A percentile compares a stretch with the other conserved stretches of the same genome.
Evolutionary conservation across 2,113 vertebrate species (phyloP).

Genomic region (Otis tarda): DNA sequence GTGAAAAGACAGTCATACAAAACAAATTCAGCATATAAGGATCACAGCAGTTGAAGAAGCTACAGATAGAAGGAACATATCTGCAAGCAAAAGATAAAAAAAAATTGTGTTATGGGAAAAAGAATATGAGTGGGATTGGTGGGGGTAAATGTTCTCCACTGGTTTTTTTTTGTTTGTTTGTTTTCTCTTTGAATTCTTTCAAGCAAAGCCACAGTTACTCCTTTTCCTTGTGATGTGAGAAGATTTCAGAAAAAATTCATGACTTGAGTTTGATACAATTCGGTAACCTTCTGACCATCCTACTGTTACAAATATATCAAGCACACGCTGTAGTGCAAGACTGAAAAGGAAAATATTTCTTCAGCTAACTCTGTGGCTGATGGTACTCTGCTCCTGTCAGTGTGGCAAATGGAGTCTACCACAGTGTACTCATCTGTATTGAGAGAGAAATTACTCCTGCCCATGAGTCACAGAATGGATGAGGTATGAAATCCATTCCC

Average conservation of each 20-base stretch:
- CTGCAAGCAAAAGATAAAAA: background rate
- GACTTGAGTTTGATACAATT: background rate
- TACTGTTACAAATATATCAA: background rate
- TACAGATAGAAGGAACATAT: background rate
- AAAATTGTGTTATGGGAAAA: background rate
- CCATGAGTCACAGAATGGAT: slow-evolving; percentile 35
- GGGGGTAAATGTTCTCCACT: background rate
- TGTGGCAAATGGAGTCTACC: slow-evolving; percentile 59
- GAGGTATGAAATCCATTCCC: slow-evolving; percentile 43
- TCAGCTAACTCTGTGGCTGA: slow-evolving; percentile 18
- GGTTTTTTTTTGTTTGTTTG: no score
- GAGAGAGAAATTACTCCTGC: slow-evolving; percentile 61
- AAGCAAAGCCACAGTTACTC: background rate
- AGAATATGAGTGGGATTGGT: background rate
- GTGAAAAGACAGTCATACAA: background rate
- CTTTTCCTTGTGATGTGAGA: background rate
- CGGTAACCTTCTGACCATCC: background rate
- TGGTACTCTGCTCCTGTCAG: slow-evolving; percentile 48
- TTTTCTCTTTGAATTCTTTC: background rate
- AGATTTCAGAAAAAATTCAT: background rate
- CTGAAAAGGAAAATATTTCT: slow-evolving; percentile 52
- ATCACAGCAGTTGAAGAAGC: background rate
- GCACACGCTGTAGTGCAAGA: background rate
- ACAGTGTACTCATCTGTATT: background rate
- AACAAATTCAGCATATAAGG: background rate